phyloP scores from a whole-genome alignment of 2,797 vertebrate genomes.

The Oryzias sinensis region DNA sequence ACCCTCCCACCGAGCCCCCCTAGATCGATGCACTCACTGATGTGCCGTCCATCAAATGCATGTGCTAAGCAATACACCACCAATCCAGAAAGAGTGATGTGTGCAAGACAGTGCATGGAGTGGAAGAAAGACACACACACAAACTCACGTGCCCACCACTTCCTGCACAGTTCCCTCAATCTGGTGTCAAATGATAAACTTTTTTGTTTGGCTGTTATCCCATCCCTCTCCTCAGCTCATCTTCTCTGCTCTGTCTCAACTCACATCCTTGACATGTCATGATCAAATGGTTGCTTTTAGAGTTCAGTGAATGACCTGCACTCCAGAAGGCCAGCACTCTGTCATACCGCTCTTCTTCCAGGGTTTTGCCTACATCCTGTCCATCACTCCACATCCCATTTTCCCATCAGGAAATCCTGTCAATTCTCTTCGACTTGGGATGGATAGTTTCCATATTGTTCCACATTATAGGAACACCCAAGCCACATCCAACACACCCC shows the following conservation, averaged over 20 bases:
- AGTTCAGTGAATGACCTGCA: slow-evolving; percentile 72
- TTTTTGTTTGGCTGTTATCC: slow-evolving; percentile 46
- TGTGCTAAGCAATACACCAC: slow-evolving; percentile 67
- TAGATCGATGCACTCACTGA: slow-evolving; percentile 75
- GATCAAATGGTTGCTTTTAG: slow-evolving; percentile 73
- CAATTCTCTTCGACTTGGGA: slow-evolving; percentile 57
- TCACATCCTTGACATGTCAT: slow-evolving; percentile 68
- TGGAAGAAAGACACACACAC: slow-evolving; percentile 39
- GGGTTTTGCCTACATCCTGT: slow-evolving; percentile 40
- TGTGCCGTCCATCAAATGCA: slow-evolving; percentile 73
- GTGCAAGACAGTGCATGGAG: slow-evolving; percentile 63
- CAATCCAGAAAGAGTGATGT: slow-evolving; percentile 60
- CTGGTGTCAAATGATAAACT: slow-evolving; percentile 57
- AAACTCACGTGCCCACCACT: slow-evolving; percentile 37
- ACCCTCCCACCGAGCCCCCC: slow-evolving; percentile 26
- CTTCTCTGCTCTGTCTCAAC: slow-evolving; percentile 26
- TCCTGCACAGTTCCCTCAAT: slow-evolving; percentile 65
- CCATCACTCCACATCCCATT: slow-evolving; percentile 56
- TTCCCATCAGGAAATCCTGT: slow-evolving; percentile 54
- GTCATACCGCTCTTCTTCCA: slow-evolving; percentile 53
- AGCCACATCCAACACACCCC: slow-evolving; percentile 1
- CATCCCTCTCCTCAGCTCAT: slow-evolving; percentile 43
- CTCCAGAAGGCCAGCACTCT: slow-evolving; percentile 54
- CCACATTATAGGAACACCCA: slow-evolving; percentile 55
- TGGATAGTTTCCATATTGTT: slow-evolving; percentile 58